A percentile compares a stretch with the other conserved stretches of the same genome.
Evolutionary conservation across 2,888 invertebrate genomes (phyloP).

Genomic region (Dendrolimus pini): DNA sequence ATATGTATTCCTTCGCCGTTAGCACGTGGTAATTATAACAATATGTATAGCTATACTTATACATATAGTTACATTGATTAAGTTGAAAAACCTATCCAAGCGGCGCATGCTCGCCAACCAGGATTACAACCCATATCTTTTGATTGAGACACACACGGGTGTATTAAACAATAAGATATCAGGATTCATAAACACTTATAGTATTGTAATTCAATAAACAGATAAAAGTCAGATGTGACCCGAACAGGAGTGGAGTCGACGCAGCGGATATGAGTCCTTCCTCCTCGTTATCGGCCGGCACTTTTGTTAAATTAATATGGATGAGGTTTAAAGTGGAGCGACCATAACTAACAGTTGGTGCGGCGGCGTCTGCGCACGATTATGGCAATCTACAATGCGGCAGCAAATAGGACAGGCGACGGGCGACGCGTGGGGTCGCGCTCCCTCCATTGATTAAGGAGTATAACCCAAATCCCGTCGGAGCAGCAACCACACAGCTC

Average conservation of each 20-base stretch:
- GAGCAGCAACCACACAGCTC: background rate
- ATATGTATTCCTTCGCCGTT: no score
- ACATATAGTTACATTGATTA: no score
- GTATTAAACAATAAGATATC: no score
- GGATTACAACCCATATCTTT: no score
- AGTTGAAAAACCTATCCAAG: no score
- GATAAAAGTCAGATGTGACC: background rate
- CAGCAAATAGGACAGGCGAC: conserved; percentile 45
- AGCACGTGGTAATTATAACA: no score
- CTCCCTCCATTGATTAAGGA: conserved; percentile 27
- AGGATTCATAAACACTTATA: background rate
- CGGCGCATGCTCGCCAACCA: no score
- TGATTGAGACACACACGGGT: no score
- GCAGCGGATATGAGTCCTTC: conserved; percentile 71
- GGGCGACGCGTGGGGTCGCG: conserved; percentile 50
- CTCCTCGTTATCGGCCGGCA: conserved; percentile 72
- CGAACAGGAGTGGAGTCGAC: conserved; percentile 16
- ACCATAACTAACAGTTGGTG: conserved; percentile 67
- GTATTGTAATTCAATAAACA: background rate
- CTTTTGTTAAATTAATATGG: conserved; percentile 75
- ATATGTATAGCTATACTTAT: no score
- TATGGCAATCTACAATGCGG: conserved; percentile 41
- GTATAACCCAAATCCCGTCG: conserved; percentile 20
- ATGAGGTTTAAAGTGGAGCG: conserved; percentile 75
- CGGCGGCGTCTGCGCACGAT: conserved; percentile 51